A percentile compares a stretch with the other conserved stretches of the same genome.
phyloP scores from a whole-genome alignment of 2,113 vertebrate genomes.

The Malurus alboscapulatus region DNA sequence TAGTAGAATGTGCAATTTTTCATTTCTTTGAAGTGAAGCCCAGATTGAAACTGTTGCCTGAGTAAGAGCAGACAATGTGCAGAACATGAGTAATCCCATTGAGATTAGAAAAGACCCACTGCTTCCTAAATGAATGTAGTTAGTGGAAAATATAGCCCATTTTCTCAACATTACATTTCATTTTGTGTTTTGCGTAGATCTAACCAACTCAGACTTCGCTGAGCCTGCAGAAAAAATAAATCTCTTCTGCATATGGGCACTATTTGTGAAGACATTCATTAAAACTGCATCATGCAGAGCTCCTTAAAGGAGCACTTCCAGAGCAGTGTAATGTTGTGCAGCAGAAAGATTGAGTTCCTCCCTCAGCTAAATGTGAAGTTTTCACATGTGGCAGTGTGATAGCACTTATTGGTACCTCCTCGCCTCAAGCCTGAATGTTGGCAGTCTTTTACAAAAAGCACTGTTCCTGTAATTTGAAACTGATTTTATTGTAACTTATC shows the following conservation, averaged over 20 bases:
- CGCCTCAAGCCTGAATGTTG: neutral
- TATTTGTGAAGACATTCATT: neutral
- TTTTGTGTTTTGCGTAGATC: neutral
- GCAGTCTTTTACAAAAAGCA: neutral
- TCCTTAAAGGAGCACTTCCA: neutral
- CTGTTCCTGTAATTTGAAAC: neutral
- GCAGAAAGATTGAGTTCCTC: neutral
- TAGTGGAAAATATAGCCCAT: conserved; percentile 11
- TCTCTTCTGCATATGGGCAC: neutral
- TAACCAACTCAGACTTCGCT: neutral
- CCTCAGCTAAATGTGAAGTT: neutral
- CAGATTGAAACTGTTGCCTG: conserved; percentile 21
- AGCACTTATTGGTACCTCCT: neutral
- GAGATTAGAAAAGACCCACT: neutral
- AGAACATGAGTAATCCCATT: neutral
- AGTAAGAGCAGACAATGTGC: neutral
- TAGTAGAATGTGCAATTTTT: neutral
- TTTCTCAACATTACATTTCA: neutral
- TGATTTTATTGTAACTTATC: neutral
- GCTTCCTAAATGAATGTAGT: neutral
- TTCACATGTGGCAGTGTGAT: neutral
- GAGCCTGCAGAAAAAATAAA: neutral
- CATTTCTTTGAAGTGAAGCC: conserved; percentile 44
- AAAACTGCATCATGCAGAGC: neutral
- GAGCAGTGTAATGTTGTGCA: neutral